Base-by-base conservation (phyloP, 1,140 invertebrate genomes). In the Zaprionus lachaisei region DNA sequence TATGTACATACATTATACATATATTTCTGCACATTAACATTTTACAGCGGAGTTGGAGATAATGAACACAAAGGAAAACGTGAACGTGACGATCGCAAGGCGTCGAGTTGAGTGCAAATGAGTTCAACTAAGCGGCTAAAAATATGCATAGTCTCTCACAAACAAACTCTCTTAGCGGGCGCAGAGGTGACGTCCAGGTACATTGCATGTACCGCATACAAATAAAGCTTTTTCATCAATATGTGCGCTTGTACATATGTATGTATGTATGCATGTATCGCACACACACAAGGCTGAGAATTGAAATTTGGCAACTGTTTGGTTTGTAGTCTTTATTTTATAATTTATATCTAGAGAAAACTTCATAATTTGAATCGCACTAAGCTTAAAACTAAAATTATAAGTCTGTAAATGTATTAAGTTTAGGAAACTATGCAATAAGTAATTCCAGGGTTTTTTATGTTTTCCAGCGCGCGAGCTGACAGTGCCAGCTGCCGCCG, bases 51-150 rank as follows among this genome's bases (percentile, higher is more conserved):
- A 75, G 44, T 51, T 56, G 41, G 51, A 51, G 66, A 86, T 74
- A 28, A 60, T 51, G 54, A 65, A 72, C 77, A 83, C 72, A 89
- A 86, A 78, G 77, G 49, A 77, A 85, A 67, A 57, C 67, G 57
- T 64, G 58, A 31, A 28, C n/a, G n/a, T 51, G 77, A 69, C 47
- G 63, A 69, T 66, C 68, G 55, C 57, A 31, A 70, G 71, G 34
- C 66, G 62, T 37, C 57, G 38, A 57, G 66, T 60, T 78, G 70
- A 72, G 85, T 89, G 85, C 83, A 87, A 87, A 87, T 87, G 85
- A 87, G 83, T 90, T 87, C 84, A 87, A 79, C 85, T 79, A 75
- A 87, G 81, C 75, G 75, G 85, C 85, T 90, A 87, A 68, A 81
- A 87, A 87, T 87, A 87, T 81, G 69, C 56, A 58, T 31, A 49